These are phyloP conservation scores for Andrena praecox DNA, from an alignment of 2,888 invertebrate genomes.

Conservation along the genomic window DNA sequence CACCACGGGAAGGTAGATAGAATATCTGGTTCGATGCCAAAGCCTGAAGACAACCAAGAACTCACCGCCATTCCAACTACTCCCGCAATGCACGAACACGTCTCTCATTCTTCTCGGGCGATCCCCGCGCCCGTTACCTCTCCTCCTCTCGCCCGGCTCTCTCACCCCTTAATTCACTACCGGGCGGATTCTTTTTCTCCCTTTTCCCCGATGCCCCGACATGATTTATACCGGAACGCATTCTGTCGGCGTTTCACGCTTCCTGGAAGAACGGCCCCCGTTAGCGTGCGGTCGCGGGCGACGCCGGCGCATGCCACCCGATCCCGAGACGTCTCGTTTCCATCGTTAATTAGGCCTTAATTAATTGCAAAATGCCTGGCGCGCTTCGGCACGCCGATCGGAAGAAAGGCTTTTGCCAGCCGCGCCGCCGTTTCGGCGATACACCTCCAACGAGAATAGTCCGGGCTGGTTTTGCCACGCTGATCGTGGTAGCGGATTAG, in stretches of 20 bases:
- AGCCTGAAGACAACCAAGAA: slow-evolving; percentile 75
- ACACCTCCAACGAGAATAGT: background rate
- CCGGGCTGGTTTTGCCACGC: background rate
- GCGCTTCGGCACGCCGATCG: slow-evolving; percentile 14
- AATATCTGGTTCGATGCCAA: slow-evolving; percentile 79
- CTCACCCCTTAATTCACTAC: slow-evolving; percentile 47
- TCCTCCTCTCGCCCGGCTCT: slow-evolving; percentile 5
- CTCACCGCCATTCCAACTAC: slow-evolving; percentile 78
- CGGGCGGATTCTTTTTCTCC: slow-evolving; percentile 39
- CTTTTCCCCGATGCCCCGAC: slow-evolving; percentile 20
- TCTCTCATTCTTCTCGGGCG: slow-evolving; percentile 70
- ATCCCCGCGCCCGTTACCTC: slow-evolving; percentile 12
- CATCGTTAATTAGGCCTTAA: slow-evolving; percentile 60
- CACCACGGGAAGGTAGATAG: slow-evolving; percentile 75
- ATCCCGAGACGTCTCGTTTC: slow-evolving; percentile 38
- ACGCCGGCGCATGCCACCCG: slow-evolving; percentile 43
- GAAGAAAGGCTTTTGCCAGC: slow-evolving; percentile 10
- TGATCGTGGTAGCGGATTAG: background rate
- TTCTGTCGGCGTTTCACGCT: slow-evolving; percentile 62
- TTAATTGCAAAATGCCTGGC: slow-evolving; percentile 50
- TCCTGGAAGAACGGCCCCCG: slow-evolving; percentile 54
- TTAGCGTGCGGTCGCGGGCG: slow-evolving; percentile 26
- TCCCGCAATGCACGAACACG: slow-evolving; percentile 76
- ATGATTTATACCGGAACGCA: slow-evolving; percentile 60
- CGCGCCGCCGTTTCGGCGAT: background rate